Percentiles rank a stretch among this genome's conserved stretches.
Conservation (phyloP, 2,797 vertebrate species). For the Catamblyrhynchus diadema region DNA sequence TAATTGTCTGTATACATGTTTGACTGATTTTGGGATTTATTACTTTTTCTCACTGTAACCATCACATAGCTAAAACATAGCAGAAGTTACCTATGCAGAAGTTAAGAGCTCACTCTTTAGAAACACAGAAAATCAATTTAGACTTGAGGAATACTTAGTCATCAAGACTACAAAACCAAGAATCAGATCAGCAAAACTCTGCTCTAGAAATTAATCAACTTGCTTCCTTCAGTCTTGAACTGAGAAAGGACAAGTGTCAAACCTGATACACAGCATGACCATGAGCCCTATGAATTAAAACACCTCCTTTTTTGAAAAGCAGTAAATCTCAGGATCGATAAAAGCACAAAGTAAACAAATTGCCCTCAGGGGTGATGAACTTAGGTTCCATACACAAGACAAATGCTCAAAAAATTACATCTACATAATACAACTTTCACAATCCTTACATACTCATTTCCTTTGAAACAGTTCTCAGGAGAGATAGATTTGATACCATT, state of each 20-base stretch:
- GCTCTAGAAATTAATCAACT: background rate
- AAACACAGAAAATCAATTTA: background rate
- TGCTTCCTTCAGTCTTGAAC: background rate
- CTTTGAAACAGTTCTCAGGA: background rate
- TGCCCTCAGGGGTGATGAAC: background rate
- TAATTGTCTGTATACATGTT: background rate
- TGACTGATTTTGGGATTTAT: background rate
- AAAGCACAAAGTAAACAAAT: background rate
- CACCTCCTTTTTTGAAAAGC: background rate
- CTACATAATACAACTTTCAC: background rate
- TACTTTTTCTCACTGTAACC: background rate
- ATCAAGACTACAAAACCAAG: background rate
- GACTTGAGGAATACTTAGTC: background rate
- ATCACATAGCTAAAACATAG: background rate
- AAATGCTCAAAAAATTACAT: background rate
- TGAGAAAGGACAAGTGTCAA: background rate
- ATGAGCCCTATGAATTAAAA: background rate
- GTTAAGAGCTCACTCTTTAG: background rate
- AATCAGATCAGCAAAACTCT: background rate
- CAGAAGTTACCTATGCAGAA: background rate
- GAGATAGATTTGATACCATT: background rate
- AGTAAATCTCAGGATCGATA: background rate
- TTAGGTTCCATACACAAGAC: background rate
- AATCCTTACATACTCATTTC: background rate
- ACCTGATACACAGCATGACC: background rate